Evolutionary conservation across 2,797 vertebrate species (phyloP).

Genomic region (Nasua narica): DNA sequence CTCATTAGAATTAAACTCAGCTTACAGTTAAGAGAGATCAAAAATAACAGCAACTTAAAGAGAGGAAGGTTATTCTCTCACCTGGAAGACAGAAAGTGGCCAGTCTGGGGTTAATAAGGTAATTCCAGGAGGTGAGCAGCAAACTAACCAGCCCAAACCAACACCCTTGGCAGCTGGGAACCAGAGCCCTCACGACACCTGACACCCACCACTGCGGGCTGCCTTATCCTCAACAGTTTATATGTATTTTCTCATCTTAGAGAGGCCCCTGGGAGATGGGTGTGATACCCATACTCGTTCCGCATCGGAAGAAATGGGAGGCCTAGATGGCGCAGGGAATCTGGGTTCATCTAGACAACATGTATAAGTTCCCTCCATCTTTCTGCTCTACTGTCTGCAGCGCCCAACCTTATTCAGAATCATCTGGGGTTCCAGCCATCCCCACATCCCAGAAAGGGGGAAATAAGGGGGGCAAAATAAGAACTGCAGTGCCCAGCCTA

Average conservation of each 20-base stretch:
- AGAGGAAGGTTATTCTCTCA: not conserved
- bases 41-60: not conserved
- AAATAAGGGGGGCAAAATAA: not conserved
- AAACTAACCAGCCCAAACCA: not conserved
- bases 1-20: not conserved
- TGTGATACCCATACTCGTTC: not conserved
- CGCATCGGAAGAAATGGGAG: not conserved
- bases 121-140: not conserved
- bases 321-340: not conserved
- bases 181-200: not conserved
- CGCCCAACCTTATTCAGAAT: not conserved
- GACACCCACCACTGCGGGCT: not conserved
- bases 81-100: not conserved
- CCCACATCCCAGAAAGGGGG: not conserved
- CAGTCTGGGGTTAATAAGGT: rapidly evolving
- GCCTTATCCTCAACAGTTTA: not conserved
- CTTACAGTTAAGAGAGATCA: not conserved
- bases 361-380: not conserved
- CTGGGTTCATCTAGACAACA: not conserved
- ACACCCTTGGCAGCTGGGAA: not conserved
- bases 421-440: not conserved
- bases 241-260: not conserved
- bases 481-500: not conserved
- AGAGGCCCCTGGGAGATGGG: too few relatives aligned
- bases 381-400: not conserved